Evolutionary conservation across 2,888 invertebrate genomes (phyloP), one percentile per base, ranked within the genome.

Genomic region (Euzetes globulus): DNA sequence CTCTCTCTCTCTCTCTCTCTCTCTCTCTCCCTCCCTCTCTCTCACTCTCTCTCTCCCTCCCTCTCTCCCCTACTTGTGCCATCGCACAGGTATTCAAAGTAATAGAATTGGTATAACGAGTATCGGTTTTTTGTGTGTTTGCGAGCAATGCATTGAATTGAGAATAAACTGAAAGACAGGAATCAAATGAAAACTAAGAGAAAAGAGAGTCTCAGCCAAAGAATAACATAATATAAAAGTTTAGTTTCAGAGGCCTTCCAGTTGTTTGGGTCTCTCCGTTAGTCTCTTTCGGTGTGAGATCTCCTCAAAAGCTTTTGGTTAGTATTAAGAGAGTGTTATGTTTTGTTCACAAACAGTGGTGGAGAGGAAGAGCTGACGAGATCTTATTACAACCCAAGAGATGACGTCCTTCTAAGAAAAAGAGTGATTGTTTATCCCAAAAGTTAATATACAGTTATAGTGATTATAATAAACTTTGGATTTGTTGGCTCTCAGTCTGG

Each of bases 21-120:
- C 72, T 72, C 52, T 37, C 45, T 52, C 72, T 72, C 65, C n/a
- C 65, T 65, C 37, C 25, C 65, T 65, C 65, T 65, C 65, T 65
- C 65, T 65, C 65, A 25, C 65, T 37, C 52, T 55, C 71, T 71
- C 71, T 47, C 25, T 25, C 72, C 55, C 72, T 58, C 72, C 52
- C 72, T 25, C 52, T 41, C 52, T 72, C 17, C 52, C 50, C 25
- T n/a, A n/a, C n/a, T n/a, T n/a, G n/a, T n/a, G n/a, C n/a, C n/a
- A 27, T 47, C 33, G 27, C 13, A 50, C 50, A 27, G 11, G 47
- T 19, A 47, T 71, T 71, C 52, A 71, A 41, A 13, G 41, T 41
- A 41, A 11, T 11, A 41, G 1, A 41, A 41, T 13, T 13, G 41
- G 1, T n/a, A 50, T 50, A 50, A 50, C 19, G 50, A 50, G 19